Base-by-base conservation (phyloP, 1,140 invertebrate species). In the Lordiphosa collinella region DNA sequence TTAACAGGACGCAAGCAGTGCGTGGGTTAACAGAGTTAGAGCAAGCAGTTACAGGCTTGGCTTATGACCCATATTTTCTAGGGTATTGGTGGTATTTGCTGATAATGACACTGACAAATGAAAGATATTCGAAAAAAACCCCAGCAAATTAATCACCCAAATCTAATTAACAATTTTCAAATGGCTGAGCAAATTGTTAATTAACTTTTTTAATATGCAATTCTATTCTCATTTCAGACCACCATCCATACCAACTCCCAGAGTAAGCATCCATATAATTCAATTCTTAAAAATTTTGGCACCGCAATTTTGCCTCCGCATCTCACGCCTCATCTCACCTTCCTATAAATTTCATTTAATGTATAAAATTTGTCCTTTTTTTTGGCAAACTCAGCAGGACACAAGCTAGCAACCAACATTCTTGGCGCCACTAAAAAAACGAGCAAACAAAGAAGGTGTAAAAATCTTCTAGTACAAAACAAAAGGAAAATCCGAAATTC, bases 351-450 rank as follows among this genome's bases (percentile, higher is more conserved):
- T 29, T 38, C 34, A 29, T 10, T 40, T 32, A 36, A 32, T 36
- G 53, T 35, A 34, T 48, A 56, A 38, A 36, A 16, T 29, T 29
- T 36, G 48, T 44, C 32, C 25, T 9, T 34, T 29, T 40, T 69
- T 61, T 78, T 59, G 78, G 76, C 71, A 69, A 68, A 48, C 73
- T 16, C 73, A 76, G 79, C 78, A 72, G 79, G 78, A 62, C 34
- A 65, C 14, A 44, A 31, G 18, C 16, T 16, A 40, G 37, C 5
- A 9, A n/a, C 29, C 13, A 12, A 37, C 43, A 35, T 46, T 58
- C 25, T 41, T 80, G 78, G 78, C 78, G 78, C 78, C 78, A 75
- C 25, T 29, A 64, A 51, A 65, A 65, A 18, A 13, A 49, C 18
- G 4, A 25, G 32, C 22, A 11, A 53, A 37, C 52, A 47, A 72